Evolutionary conservation across 1,140 invertebrate genomes (phyloP).

Genomic region (Laupala kohalensis): DNA sequence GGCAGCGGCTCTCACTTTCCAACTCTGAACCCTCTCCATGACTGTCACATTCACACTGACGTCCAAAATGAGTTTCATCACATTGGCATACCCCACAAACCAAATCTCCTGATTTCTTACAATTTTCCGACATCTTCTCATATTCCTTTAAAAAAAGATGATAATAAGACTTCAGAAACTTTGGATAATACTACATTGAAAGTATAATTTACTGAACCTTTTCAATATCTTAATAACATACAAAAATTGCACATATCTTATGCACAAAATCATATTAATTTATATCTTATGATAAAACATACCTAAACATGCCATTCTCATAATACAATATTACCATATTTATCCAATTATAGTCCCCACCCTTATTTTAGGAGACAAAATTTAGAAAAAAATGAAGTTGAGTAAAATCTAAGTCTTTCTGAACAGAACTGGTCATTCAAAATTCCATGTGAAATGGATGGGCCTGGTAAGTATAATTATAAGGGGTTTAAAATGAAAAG

Average conservation of each 20-base stretch:
- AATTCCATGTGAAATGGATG: no score
- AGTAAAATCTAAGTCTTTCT: no score
- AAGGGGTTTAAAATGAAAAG: no score
- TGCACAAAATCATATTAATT: not conserved
- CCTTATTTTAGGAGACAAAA: no score
- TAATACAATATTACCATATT: no score
- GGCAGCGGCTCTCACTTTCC: not conserved
- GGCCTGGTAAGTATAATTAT: no score
- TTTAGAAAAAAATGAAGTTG: no score
- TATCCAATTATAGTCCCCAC: no score
- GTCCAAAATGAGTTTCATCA: constrained; percentile 60
- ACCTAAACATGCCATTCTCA: no score
- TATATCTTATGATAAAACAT: no score
- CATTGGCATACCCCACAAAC: constrained; percentile 86
- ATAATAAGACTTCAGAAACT: not conserved
- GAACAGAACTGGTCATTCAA: no score
- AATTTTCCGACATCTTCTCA: constrained; percentile 37
- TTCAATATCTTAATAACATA: not conserved
- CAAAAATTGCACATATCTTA: not conserved
- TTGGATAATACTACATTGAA: not conserved
- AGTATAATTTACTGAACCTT: not conserved
- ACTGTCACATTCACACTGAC: constrained; percentile 77
- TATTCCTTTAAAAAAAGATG: constrained; percentile 24
- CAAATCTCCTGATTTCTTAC: constrained; percentile 49
- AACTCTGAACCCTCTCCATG: constrained; percentile 1